Conservation (phyloP, 1,140 invertebrate genomes). For the Brachionus sp. region DNA sequence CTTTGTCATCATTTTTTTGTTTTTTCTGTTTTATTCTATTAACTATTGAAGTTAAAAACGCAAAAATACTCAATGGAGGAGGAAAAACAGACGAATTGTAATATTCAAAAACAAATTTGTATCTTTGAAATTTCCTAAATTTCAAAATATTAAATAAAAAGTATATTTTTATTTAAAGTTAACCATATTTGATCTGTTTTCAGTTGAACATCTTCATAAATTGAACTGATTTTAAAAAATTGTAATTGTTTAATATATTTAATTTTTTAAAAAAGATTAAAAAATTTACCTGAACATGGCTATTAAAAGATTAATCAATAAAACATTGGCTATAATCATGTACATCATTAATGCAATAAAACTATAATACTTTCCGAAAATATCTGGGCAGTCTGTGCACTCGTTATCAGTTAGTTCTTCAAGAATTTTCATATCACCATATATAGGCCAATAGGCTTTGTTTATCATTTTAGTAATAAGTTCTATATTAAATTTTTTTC, state of each 20-base stretch:
- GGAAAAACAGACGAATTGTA: constrained; percentile 32
- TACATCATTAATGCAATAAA: constrained; percentile 48
- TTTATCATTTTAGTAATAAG: constrained; percentile 47
- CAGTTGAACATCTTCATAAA: constrained; percentile 38
- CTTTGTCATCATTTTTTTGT: not conserved
- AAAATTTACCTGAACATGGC: constrained; percentile 56
- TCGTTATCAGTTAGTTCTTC: constrained; percentile 49
- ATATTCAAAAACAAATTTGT: constrained; percentile 42
- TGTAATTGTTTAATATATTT: not conserved
- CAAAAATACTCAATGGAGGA: constrained; percentile 25
- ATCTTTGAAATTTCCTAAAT: constrained; percentile 41
- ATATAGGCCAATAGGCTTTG: constrained; percentile 57
- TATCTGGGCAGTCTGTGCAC: not conserved
- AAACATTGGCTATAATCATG: constrained; percentile 54
- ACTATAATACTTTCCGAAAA: not conserved
- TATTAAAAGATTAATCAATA: constrained; percentile 57
- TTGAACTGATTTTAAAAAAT: constrained; percentile 12
- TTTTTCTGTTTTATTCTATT: constrained; percentile 64
- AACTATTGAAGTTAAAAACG: constrained; percentile 65
- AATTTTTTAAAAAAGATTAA: not conserved
- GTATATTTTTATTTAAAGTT: not conserved
- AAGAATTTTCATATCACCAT: constrained; percentile 55
- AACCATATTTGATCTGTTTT: constrained; percentile 44
- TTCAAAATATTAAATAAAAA: not conserved
- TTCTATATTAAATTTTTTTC: constrained; percentile 43